Base-by-base conservation (phyloP, 2,113 vertebrate genomes). In the Ciconia boyciana region DNA sequence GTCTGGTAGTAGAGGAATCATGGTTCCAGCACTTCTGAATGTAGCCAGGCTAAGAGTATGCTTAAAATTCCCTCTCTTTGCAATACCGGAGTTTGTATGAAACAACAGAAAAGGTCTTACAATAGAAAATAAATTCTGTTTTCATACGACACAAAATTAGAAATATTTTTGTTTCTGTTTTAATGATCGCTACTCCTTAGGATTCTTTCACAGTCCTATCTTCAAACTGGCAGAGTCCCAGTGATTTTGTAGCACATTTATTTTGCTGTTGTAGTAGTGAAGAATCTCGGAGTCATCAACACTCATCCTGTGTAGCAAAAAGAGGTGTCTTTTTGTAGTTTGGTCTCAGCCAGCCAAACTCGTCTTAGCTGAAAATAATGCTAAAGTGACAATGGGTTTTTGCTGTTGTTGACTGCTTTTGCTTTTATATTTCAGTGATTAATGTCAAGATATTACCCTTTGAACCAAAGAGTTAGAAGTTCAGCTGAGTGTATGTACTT, bases 181-280 rank as follows among this genome's bases (percentile, higher is more conserved):
- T 60, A 44, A 41, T 0, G 2, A 21, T 18, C 8, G 13, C 2
- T 34, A 14, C 6, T 70, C 22, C 31, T 62, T 28, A 54, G 16
- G 17, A 7, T 5, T 3, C 17, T 90, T 85, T 39, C 11, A 25
- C 13, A 24, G 4, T 21, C 52, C 8, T 88, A 0, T 24, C n/a
- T 80, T 79, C 39, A 71, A 41, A 75, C 39, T 62, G 48, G 8
- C 21, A 76, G 52, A 8, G 3, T 28, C 17, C 4, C 22, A 46
- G 29, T 26, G 15, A 13, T n/a, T n/a, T 80, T 0, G 0, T 24
- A 39, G 21, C 10, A 72, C 6, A 52, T 55, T 80, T 86, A 46
- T 9, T 48, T 88, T 71, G 34, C 32, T 71, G 26, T 2, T 92
- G 32, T 5, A 26, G 17, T 5, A 57, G 29, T 13, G 39, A 76